phyloP scores from a whole-genome alignment of 2,888 invertebrate species.

The Chaitophorus viminalis region DNA sequence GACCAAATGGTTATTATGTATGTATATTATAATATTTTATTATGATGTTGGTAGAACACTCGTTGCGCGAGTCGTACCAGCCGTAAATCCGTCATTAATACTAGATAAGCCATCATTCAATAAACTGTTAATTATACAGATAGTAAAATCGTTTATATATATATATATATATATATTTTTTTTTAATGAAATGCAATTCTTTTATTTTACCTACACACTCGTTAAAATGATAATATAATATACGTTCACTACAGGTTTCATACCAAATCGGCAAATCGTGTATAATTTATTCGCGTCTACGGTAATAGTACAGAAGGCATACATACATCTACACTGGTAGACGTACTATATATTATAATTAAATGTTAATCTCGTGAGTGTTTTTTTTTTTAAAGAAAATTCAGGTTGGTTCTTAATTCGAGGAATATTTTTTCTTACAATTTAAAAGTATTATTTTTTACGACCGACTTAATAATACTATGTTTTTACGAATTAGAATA shows the following conservation, averaged over 20 bases:
- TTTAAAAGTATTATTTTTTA: not conserved
- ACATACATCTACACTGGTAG: not conserved
- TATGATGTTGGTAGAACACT: not conserved
- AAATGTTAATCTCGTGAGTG: not conserved
- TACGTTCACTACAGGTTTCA: not conserved
- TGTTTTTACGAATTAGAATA: not conserved
- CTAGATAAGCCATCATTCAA: constrained; percentile 6
- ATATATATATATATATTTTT: not conserved
- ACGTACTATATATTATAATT: not conserved
- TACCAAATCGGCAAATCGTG: not conserved
- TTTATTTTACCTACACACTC: not conserved
- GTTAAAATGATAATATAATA: not conserved
- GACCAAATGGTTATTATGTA: constrained; percentile 11
- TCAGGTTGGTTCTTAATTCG: not conserved
- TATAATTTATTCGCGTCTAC: not conserved
- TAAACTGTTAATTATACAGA: constrained; percentile 14
- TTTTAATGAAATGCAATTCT: not conserved
- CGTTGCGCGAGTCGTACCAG: not conserved
- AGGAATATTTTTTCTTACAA: not conserved
- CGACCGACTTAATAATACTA: not conserved
- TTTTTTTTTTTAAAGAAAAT: not conserved
- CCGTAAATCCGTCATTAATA: constrained; percentile 4
- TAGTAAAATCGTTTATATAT: not conserved
- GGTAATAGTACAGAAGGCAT: not conserved
- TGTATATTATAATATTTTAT: not conserved